Conservation (phyloP, 2,888 invertebrate genomes). For the Eristalis arbustorum region DNA sequence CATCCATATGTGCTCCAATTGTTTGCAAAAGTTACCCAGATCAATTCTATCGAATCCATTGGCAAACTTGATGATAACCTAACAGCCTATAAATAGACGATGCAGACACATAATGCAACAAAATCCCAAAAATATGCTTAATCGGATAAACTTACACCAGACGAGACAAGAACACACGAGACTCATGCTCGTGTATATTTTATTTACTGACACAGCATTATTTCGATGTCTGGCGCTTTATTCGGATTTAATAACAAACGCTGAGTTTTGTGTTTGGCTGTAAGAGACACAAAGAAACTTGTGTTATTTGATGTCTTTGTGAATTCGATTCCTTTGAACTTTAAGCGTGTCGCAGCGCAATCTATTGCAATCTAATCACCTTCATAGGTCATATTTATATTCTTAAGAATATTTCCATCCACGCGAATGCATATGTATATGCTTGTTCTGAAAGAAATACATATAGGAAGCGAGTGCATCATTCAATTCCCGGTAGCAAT, state of each 20-base stretch:
- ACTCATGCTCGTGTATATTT: not conserved
- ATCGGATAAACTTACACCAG: conserved; percentile 16
- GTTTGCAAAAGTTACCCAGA: not conserved
- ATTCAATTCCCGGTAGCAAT: not conserved
- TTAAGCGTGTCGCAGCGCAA: not conserved
- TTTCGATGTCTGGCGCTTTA: conserved; percentile 20
- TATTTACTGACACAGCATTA: not conserved
- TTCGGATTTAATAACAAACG: not conserved
- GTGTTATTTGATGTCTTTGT: not conserved
- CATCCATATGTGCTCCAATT: too few relatives aligned
- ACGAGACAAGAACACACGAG: not conserved
- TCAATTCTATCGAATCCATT: conserved; percentile 18
- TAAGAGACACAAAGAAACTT: not conserved
- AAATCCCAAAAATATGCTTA: conserved; percentile 17
- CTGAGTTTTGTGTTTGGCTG: not conserved
- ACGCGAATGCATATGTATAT: too few relatives aligned
- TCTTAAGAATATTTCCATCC: not conserved
- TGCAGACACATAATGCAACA: conserved; percentile 28
- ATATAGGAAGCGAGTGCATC: not conserved
- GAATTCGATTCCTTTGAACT: not conserved
- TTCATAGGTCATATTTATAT: not conserved
- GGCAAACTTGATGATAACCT: conserved; percentile 12
- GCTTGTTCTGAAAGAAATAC: not conserved
- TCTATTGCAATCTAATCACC: not conserved
- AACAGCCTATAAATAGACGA: not conserved